Percentiles rank a stretch among this genome's conserved stretches.
Conservation (phyloP, 2,113 vertebrate genomes). For the Oncorhynchus clarkii region DNA sequence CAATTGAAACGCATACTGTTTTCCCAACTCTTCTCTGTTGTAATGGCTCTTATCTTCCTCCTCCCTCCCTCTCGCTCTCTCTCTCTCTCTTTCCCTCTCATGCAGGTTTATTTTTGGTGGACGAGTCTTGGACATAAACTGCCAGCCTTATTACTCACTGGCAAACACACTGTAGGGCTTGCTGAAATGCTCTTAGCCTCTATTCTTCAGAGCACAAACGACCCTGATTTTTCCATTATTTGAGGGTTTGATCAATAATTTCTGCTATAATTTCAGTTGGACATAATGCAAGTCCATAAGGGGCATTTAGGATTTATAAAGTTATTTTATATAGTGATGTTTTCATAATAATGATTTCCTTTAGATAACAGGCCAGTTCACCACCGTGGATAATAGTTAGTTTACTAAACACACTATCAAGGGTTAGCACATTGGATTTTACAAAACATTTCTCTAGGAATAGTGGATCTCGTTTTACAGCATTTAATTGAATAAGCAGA, state of each 20-base stretch:
- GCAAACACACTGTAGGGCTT: constrained; percentile 58
- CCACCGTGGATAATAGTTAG: neutral
- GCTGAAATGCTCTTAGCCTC: constrained; percentile 61
- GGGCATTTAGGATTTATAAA: constrained; percentile 33
- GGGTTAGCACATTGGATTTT: neutral
- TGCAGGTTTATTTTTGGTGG: constrained; percentile 77
- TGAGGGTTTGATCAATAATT: constrained; percentile 1
- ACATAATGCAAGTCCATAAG: neutral
- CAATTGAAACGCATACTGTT: constrained; percentile 65
- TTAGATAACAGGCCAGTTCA: neutral
- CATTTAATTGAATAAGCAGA: constrained; percentile 43
- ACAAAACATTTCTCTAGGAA: constrained; percentile 4
- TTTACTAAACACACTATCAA: neutral
- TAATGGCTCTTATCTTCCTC: constrained; percentile 52
- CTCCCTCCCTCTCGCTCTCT: constrained; percentile 41
- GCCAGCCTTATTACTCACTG: constrained; percentile 71
- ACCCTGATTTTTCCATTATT: constrained; percentile 3
- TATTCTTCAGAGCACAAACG: constrained; percentile 39
- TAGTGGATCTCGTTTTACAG: constrained; percentile 4
- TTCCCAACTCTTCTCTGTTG: constrained; percentile 57
- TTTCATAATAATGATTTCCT: too few species aligned
- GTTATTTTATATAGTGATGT: neutral
- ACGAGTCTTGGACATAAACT: constrained; percentile 67
- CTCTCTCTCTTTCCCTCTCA: constrained; percentile 45
- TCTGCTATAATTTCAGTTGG: neutral